Percentiles rank a stretch among this genome's conserved stretches.
phyloP scores from a whole-genome alignment of 2,113 vertebrate genomes.

The Mus musculus region DNA sequence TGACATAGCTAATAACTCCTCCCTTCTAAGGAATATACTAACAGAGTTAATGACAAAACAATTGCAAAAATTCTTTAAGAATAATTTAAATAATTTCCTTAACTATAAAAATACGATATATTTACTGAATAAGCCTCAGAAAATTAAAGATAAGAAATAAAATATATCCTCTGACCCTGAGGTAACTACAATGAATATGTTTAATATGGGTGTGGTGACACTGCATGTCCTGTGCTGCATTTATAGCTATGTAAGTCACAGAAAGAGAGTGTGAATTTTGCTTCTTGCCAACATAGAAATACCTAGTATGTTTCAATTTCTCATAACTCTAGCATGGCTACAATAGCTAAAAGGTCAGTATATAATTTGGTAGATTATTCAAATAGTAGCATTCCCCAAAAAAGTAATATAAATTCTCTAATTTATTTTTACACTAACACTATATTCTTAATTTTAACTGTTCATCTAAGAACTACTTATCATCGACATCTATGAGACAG shows the following conservation, averaged over 20 bases:
- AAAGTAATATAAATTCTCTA: background rate
- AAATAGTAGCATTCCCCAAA: background rate
- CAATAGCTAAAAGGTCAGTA: background rate
- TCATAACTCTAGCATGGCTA: background rate
- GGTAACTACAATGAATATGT: background rate
- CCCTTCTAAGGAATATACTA: background rate
- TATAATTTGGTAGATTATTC: background rate
- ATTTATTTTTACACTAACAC: background rate
- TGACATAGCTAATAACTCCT: background rate
- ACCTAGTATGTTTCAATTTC: background rate
- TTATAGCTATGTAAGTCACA: background rate
- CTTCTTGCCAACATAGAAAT: conserved; percentile 33
- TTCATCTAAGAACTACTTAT: background rate
- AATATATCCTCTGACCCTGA: background rate
- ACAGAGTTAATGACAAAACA: conserved; percentile 30
- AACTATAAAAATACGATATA: background rate
- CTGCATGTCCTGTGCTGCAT: background rate
- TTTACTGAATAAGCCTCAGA: conserved; percentile 23
- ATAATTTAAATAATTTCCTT: conserved; percentile 3
- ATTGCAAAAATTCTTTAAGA: conserved; percentile 30
- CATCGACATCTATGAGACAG: background rate
- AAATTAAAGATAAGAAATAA: conserved; percentile 50
- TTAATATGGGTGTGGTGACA: conserved; percentile 13
- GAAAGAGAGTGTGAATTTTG: background rate
- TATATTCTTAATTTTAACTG: conserved; percentile 22